Evolutionary conservation across 2,113 vertebrate genomes (phyloP).

Genomic region (Aphyosemion australe): DNA sequence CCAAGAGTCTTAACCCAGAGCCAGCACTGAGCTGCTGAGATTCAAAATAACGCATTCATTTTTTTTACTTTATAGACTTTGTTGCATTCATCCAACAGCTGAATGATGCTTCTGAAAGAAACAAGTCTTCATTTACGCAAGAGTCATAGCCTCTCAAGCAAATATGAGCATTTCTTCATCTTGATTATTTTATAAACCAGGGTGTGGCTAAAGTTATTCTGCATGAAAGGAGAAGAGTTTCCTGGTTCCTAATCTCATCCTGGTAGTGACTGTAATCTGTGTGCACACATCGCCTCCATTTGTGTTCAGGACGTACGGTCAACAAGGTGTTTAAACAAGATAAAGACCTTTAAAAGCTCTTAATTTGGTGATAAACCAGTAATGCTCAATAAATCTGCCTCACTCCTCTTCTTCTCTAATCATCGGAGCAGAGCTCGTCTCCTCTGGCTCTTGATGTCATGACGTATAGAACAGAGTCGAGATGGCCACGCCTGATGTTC

Average conservation of each 20-base stretch:
- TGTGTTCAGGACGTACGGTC: background rate
- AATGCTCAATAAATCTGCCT: conserved; percentile 22
- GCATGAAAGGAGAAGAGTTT: background rate
- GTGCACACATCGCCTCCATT: conserved; percentile 1
- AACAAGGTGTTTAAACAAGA: conserved; percentile 24
- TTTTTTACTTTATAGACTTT: background rate
- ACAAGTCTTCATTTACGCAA: background rate
- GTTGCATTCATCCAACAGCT: background rate
- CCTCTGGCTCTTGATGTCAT: background rate
- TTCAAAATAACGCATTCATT: no score
- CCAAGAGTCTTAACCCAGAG: no score
- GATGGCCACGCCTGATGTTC: conserved; percentile 37
- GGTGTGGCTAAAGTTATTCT: background rate
- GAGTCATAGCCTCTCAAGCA: background rate
- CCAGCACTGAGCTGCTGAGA: no score
- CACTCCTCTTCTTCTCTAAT: conserved; percentile 1
- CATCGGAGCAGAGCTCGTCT: conserved; percentile 13
- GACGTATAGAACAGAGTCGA: conserved; percentile 7
- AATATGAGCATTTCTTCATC: background rate
- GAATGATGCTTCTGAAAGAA: background rate
- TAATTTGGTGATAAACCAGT: conserved; percentile 29
- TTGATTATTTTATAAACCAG: background rate
- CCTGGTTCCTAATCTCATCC: background rate
- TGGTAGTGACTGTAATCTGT: background rate
- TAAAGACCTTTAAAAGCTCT: conserved; percentile 16